These are phyloP conservation scores for Rhinoderma darwinii DNA, from an alignment of 2,113 vertebrate genomes.

Conservation along the genomic window DNA sequence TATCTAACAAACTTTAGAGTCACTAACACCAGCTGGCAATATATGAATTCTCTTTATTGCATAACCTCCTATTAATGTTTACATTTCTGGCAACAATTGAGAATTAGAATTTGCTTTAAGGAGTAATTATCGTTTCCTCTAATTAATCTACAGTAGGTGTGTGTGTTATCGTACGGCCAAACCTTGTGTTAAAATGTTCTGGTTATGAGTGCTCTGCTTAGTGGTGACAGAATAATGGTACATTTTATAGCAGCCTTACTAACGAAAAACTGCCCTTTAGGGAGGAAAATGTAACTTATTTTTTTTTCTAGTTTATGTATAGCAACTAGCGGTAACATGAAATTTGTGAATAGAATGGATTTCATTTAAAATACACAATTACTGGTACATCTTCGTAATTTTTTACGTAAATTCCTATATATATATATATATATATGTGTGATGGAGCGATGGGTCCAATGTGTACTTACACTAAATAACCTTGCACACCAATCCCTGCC, in stretches of 20 bases:
- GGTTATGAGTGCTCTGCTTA: slow-evolving; percentile 42
- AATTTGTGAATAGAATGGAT: neutral
- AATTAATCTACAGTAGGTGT: slow-evolving; percentile 30
- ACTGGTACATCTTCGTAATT: neutral
- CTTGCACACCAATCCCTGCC: neutral
- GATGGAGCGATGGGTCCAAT: neutral
- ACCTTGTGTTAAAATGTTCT: slow-evolving; percentile 25
- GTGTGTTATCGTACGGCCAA: slow-evolving; percentile 34
- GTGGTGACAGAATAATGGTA: slow-evolving; percentile 48
- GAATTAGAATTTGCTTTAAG: slow-evolving; percentile 29
- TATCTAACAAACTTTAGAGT: neutral
- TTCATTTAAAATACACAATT: neutral
- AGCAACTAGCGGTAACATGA: neutral
- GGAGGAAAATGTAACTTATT: slow-evolving; percentile 16
- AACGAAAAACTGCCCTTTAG: slow-evolving; percentile 21
- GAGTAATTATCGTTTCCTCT: slow-evolving; percentile 31
- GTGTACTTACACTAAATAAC: neutral
- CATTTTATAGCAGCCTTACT: slow-evolving; percentile 41
- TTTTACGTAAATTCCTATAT: neutral
- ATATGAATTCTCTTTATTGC: slow-evolving; percentile 9
- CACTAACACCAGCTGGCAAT: neutral
- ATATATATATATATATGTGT: too few relatives aligned
- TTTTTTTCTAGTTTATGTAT: neutral
- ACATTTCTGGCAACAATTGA: slow-evolving; percentile 15
- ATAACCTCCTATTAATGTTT: slow-evolving; percentile 24